phyloP scores from a whole-genome alignment of 2,888 invertebrate species.

The Zootermopsis nevadensis region DNA sequence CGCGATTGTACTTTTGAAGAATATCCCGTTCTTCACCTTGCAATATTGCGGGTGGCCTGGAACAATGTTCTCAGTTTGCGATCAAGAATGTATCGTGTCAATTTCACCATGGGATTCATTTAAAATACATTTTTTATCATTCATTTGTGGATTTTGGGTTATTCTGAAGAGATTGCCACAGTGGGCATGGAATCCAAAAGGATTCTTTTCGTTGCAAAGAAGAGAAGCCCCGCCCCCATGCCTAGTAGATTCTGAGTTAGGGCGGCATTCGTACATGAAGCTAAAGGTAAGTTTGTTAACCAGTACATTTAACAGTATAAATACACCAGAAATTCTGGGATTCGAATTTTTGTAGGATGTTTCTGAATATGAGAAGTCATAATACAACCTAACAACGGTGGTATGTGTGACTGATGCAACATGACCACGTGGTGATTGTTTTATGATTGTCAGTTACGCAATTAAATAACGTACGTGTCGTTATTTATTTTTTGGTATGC shows the following conservation, averaged over 20 bases:
- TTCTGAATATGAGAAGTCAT: neutral
- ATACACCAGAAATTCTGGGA: neutral
- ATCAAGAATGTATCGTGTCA: conserved; percentile 60
- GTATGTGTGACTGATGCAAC: neutral
- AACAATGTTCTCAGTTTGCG: neutral
- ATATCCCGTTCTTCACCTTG: neutral
- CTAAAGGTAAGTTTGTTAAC: conserved; percentile 67
- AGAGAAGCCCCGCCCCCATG: conserved; percentile 72
- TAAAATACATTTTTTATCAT: conserved; percentile 65
- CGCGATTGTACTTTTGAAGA: neutral
- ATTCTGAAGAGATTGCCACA: conserved; percentile 64
- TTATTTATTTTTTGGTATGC: conserved; percentile 56
- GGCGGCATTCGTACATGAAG: conserved; percentile 73
- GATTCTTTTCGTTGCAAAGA: conserved; percentile 61
- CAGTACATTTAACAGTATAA: neutral
- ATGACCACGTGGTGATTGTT: neutral
- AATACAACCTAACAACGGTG: neutral
- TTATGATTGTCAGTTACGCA: neutral
- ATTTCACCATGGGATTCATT: conserved; percentile 65
- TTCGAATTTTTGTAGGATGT: neutral
- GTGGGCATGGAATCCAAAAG: conserved; percentile 67
- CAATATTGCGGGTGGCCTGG: neutral
- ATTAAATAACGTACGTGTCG: neutral
- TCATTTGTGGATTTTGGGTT: conserved; percentile 67
- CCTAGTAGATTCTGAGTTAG: conserved; percentile 69